These are phyloP conservation scores for Beroe forskalii DNA, from an alignment of 37 sponge, comb jelly and placozoan genomes.

Conservation along the genomic window DNA sequence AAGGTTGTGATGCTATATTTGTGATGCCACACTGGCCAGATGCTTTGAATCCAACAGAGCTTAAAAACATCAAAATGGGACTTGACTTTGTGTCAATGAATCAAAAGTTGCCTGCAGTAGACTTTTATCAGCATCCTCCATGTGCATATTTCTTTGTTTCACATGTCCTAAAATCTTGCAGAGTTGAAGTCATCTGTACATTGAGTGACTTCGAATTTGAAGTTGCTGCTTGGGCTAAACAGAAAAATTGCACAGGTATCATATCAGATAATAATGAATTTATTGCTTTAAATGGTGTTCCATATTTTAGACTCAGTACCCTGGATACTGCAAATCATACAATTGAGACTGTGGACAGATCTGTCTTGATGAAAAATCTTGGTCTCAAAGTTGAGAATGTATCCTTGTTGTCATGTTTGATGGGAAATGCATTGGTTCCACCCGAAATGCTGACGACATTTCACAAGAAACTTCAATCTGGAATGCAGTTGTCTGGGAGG, in stretches of 20 bases:
- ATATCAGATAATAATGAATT: neutral
- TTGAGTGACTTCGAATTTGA: slow-evolving; percentile 43
- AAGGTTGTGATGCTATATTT: slow-evolving; percentile 24
- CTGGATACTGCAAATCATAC: neutral
- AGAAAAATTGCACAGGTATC: neutral
- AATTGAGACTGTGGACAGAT: neutral
- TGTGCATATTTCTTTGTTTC: neutral
- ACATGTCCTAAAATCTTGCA: neutral
- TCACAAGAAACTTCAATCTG: neutral
- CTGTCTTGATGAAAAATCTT: slow-evolving; percentile 1
- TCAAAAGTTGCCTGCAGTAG: slow-evolving; percentile 5
- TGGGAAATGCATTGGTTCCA: slow-evolving; percentile 18
- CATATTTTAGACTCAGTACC: neutral
- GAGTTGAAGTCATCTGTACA: slow-evolving; percentile 15
- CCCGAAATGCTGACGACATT: neutral
- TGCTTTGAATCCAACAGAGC: neutral
- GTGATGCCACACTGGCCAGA: slow-evolving; percentile 31
- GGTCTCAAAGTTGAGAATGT: neutral
- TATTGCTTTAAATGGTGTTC: neutral
- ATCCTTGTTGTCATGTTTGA: slow-evolving; percentile 1
- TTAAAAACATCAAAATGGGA: neutral
- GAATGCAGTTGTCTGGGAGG: neutral
- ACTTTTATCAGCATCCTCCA: slow-evolving; percentile 35
- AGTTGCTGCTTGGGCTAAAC: slow-evolving; percentile 41
- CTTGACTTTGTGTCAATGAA: slow-evolving; percentile 23